phyloP scores from a whole-genome alignment of 2,113 vertebrate species.

The Catagonus wagneri region DNA sequence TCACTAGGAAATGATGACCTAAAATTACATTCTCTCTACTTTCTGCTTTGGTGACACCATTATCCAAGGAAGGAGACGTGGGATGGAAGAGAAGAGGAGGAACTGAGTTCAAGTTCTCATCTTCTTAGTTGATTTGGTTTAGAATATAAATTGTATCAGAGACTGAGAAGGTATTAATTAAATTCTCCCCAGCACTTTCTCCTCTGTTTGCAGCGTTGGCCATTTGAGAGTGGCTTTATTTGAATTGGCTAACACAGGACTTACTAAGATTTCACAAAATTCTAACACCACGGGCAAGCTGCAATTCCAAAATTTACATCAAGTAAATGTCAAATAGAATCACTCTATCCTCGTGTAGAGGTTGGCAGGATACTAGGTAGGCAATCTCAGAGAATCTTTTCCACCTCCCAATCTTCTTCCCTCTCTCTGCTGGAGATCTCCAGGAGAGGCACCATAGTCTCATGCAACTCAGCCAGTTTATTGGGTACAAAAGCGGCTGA shows the following conservation, averaged over 20 bases:
- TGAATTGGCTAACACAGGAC: neutral
- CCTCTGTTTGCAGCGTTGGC: neutral
- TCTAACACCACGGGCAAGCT: neutral
- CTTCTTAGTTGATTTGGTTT: neutral
- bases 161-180: slow-evolving; percentile 18
- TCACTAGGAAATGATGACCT: neutral
- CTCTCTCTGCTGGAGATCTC: neutral
- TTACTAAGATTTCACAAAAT: slow-evolving; percentile 41
- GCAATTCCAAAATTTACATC: slow-evolving; percentile 21
- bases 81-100: neutral
- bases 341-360: neutral
- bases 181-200: slow-evolving; percentile 8
- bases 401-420: neutral
- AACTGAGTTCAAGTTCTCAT: slow-evolving; percentile 9
- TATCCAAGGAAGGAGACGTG: neutral
- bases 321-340: slow-evolving; percentile 25
- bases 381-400: neutral
- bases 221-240: slow-evolving; percentile 44
- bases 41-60: neutral
- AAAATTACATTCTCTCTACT: neutral
- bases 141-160: slow-evolving; percentile 19
- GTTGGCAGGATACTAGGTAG: neutral
- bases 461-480: neutral
- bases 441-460: neutral
- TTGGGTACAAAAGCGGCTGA: neutral